Evolutionary conservation across 2,113 vertebrate species (phyloP).

Genomic region (Eretmochelys imbricata): DNA sequence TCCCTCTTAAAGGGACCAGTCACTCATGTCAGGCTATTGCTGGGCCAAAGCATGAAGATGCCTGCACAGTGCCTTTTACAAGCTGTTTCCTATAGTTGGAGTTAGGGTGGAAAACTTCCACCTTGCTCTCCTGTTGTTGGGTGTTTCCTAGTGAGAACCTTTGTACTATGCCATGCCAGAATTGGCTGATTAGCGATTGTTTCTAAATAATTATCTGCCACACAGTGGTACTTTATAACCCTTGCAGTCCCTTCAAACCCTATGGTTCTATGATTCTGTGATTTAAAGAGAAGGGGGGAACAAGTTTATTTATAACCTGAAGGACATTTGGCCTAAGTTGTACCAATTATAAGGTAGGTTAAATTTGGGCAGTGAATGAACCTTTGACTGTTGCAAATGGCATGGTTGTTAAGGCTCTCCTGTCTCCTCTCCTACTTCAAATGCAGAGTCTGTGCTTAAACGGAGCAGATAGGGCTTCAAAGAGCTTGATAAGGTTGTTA

Average conservation of each 20-base stretch:
- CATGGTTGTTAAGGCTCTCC: constrained; percentile 6
- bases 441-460: not conserved
- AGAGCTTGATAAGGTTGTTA: constrained; percentile 12
- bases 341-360: not conserved
- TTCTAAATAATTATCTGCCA: not conserved
- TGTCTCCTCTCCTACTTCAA: constrained; percentile 26
- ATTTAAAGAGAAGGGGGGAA: not conserved
- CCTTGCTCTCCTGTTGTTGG: not conserved
- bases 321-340: not conserved
- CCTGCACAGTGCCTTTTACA: not conserved
- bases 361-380: not conserved
- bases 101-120: not conserved
- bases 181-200: not conserved
- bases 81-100: not conserved
- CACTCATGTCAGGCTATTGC: not conserved
- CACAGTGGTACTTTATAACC: not conserved
- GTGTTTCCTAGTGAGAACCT: not conserved
- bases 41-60: not conserved
- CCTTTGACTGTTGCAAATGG: constrained; percentile 22
- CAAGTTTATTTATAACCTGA: not conserved
- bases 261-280: not conserved
- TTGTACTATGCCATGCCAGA: not conserved
- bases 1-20: not conserved
- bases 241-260: not conserved
- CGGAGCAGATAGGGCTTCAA: constrained; percentile 7